Evolutionary conservation across 2,888 invertebrate genomes (phyloP), one percentile per base, ranked within the genome.

Genomic region (Trissoscelio sp.): DNA sequence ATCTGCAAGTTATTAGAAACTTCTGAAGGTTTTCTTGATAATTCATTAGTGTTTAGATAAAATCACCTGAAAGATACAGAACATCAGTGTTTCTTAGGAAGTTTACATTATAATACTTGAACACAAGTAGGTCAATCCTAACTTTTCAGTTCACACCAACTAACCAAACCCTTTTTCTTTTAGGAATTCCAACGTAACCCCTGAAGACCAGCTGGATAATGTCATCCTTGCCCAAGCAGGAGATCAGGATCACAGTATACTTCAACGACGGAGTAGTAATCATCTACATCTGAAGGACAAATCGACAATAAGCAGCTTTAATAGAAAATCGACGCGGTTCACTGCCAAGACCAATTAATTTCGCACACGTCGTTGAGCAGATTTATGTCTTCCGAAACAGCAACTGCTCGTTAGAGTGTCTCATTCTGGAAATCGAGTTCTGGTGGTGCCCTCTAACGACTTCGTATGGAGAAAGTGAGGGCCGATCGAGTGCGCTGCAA

Each of bases 191-290:
- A n/a, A n/a, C n/a, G n/a, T n/a, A n/a, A n/a, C n/a, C n/a, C n/a
- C n/a, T n/a, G 14, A 28, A 44, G 11, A 31, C 9, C 11, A 39
- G 37, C 3, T 39, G 16, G 46, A 78, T 28, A 89, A 95, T 95
- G 95, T 95, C 95, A 84, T 94, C 94, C 85, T 93, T 93, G 83
- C 92, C 92, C 79, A 94, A 93, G 91, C 92, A 94, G 82, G 93
- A 95, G 88, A 94, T 95, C 89, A 92, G 95, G 85, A 94, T 95
- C 85, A 95, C 95, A 11, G 94, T 95, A 85, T 94, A 93, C 91
- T 94, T 94, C 90, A 94, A 94, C 87, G 93, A 94, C 88, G 93
- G 93, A 87, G 93, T 94, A 70, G 93, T 95, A 84, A 93, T 95
- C 62, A 92, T 95, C 89, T 94, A 95, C 92, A 93, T 95, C 87